phyloP scores from a whole-genome alignment of 1,140 invertebrate species.

The Limonius californicus region DNA sequence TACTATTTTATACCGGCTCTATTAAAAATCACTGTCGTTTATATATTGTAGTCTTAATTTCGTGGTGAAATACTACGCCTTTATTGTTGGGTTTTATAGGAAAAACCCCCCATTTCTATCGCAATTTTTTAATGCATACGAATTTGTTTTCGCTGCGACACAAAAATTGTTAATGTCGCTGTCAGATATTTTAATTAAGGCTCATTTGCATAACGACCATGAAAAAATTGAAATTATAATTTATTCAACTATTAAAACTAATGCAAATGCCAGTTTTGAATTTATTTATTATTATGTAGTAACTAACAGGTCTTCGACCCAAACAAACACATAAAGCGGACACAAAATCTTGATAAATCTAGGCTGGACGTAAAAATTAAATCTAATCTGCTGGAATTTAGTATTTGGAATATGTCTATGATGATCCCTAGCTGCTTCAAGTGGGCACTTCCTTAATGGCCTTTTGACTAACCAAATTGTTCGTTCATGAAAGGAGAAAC shows the following conservation, averaged over 20 bases:
- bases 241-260: too few species aligned
- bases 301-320: neutral
- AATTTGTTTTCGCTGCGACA: too few species aligned
- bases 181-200: neutral
- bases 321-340: neutral
- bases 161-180: neutral
- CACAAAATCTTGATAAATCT: too few species aligned
- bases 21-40: slow-evolving; percentile 27
- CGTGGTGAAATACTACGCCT: too few species aligned
- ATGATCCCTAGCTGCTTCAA: neutral
- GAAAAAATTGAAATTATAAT: too few species aligned
- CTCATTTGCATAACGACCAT: too few species aligned
- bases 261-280: too few species aligned
- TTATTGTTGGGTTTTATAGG: too few species aligned
- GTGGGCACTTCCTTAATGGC: neutral
- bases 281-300: neutral
- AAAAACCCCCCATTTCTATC: too few species aligned
- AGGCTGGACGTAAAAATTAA: too few species aligned
- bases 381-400: too few species aligned
- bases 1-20: slow-evolving; percentile 24
- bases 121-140: too few species aligned
- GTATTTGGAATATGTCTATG: neutral
- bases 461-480: neutral
- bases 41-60: slow-evolving; percentile 6
- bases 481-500: neutral